Percentiles rank a stretch among this genome's conserved stretches.
Evolutionary conservation across 2,888 invertebrate genomes (phyloP).

Genomic region (Sabellastarte sp.): DNA sequence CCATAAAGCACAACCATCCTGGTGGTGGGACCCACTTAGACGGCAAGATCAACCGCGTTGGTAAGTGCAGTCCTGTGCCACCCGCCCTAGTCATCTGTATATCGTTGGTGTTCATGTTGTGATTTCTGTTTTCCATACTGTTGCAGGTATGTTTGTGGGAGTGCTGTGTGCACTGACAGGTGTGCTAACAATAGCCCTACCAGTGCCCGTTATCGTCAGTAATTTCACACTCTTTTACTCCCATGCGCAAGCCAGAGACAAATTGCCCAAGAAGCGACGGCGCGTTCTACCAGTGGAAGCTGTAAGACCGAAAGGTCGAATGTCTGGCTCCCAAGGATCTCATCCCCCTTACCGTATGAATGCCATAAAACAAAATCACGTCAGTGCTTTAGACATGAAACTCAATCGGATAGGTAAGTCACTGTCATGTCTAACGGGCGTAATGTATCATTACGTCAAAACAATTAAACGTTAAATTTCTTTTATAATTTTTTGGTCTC

Average conservation of each 20-base stretch:
- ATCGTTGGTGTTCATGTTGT: not conserved
- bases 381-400: not conserved
- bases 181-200: not conserved
- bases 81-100: not conserved
- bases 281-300: not conserved
- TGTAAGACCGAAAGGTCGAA: not conserved
- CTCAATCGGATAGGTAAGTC: not conserved
- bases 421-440: not conserved
- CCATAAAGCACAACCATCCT: slow-evolving; percentile 81
- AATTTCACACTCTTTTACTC: not conserved
- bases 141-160: not conserved
- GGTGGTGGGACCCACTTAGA: slow-evolving; percentile 61
- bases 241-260: not conserved
- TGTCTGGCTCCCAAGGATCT: not conserved
- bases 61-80: slow-evolving; percentile 25
- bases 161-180: not conserved
- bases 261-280: not conserved
- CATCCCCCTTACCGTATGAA: not conserved
- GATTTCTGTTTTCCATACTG: not conserved
- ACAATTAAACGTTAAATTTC: too few relatives aligned
- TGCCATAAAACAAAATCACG: not conserved
- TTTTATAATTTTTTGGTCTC: too few relatives aligned
- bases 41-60: slow-evolving; percentile 50
- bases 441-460: too few relatives aligned
- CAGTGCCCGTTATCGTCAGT: not conserved